A percentile compares a stretch with the other conserved stretches of the same genome.
Evolutionary conservation across 2,888 invertebrate genomes (phyloP).

Genomic region (Keiferia lycopersicella): DNA sequence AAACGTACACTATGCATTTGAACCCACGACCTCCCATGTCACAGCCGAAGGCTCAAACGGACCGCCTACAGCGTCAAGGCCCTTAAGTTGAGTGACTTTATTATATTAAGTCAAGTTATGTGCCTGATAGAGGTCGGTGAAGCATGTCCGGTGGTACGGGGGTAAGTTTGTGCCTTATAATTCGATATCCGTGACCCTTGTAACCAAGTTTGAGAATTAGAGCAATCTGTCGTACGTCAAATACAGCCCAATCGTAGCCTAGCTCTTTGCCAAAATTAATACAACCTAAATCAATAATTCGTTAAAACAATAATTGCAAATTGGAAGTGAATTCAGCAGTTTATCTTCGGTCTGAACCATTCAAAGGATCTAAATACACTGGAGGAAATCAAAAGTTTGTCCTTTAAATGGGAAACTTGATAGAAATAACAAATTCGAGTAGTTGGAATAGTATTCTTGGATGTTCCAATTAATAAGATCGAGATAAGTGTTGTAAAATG

Average conservation of each 20-base stretch:
- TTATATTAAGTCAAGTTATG: constrained; percentile 50
- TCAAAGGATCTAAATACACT: too few species aligned
- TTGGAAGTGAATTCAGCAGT: background rate
- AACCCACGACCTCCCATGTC: background rate
- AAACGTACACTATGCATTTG: background rate
- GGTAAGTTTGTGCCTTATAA: constrained; percentile 54
- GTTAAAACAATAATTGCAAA: constrained; percentile 1
- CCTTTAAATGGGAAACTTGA: too few species aligned
- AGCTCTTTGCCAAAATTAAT: background rate
- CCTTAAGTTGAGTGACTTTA: constrained; percentile 45
- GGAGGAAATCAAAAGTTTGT: too few species aligned
- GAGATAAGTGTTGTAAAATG: background rate
- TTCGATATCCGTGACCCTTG: constrained; percentile 59
- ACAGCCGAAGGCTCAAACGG: background rate
- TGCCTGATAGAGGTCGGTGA: constrained; percentile 43
- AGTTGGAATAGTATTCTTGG: too few species aligned
- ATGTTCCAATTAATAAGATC: too few species aligned
- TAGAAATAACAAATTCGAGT: too few species aligned
- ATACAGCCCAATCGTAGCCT: constrained; percentile 33
- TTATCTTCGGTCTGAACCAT: too few species aligned
- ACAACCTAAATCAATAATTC: constrained; percentile 33
- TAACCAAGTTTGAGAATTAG: constrained; percentile 61
- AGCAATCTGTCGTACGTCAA: constrained; percentile 57
- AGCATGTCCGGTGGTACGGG: constrained; percentile 34
- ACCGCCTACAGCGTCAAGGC: constrained; percentile 30